Conservation (phyloP, 2,797 vertebrate genomes). For the Meda fulgida region DNA sequence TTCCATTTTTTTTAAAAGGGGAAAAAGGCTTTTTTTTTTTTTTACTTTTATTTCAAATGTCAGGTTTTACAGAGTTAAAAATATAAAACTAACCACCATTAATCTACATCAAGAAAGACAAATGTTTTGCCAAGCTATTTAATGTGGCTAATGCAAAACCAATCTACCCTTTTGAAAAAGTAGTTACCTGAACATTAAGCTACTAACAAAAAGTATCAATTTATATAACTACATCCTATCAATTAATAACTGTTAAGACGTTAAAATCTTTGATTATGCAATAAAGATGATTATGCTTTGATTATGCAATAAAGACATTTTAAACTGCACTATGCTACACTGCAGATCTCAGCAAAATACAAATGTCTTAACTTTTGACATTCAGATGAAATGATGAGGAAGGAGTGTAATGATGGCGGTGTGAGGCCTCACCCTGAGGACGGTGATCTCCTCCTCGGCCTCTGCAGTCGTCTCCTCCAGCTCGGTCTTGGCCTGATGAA, state of each 20-base stretch:
- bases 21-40: neutral
- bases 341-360: neutral
- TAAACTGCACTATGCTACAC: neutral
- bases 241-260: neutral
- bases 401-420: no score
- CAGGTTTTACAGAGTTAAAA: neutral
- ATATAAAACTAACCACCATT: neutral
- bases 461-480: slow-evolving; percentile 95
- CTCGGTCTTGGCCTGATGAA: slow-evolving; percentile 93
- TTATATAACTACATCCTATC: neutral
- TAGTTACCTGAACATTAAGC: neutral
- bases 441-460: slow-evolving; percentile 96
- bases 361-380: neutral
- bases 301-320: neutral
- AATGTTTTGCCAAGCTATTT: neutral
- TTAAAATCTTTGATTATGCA: neutral
- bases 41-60: neutral
- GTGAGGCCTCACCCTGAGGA: slow-evolving; percentile 84
- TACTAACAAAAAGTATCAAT: neutral
- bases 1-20: neutral
- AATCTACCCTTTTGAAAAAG: neutral
- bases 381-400: neutral
- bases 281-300: neutral
- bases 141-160: neutral
- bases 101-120: neutral